Evolutionary conservation across 2,888 invertebrate genomes (phyloP), one percentile per base, ranked within the genome.

Genomic region (Cinara cedri): DNA sequence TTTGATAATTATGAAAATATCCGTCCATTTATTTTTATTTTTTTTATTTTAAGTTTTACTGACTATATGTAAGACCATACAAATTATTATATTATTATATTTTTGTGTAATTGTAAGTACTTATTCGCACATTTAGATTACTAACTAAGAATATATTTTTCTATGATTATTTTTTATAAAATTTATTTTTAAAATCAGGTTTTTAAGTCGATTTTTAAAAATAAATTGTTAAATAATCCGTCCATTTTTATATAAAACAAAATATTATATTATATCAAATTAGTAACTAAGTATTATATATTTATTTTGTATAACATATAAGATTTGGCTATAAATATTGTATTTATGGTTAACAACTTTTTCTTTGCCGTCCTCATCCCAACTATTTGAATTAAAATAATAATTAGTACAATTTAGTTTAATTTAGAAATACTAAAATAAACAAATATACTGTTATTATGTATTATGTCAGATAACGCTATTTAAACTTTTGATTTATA

Each of bases 21-120:
- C 74, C 54, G 74, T 74, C 74, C 74, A 63, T 54, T 74, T 71
- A 60, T 34, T 49, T 26, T 13, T 14, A 46, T 60, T 57, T 72
- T 42, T 11, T 63, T n/a, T n/a, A n/a, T 74, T 63, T 74, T 63
- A 74, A 51, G 42, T 51, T 63, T 63, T 54, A 63, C 60, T 72
- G 60, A 51, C 51, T 42, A 74, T 16, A 19, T 1, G 19, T 63
- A 72, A 62, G 62, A 62, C 19, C 19, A 54, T n/a, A 34, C 6
- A 63, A 21, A 13, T 51, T 68, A n/a, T n/a, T 60, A 21, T n/a
- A 42, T n/a, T n/a, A n/a, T n/a, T n/a, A n/a, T 54, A 44, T n/a
- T 42, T 63, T 21, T 26, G 24, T 10, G n/a, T 60, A 72, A 46
- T 46, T 24, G 8, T 72, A 46, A 72, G 13, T 26, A 14, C n/a